Evolutionary conservation across 2,113 vertebrate genomes (phyloP).

Genomic region (Trinectes maculatus): DNA sequence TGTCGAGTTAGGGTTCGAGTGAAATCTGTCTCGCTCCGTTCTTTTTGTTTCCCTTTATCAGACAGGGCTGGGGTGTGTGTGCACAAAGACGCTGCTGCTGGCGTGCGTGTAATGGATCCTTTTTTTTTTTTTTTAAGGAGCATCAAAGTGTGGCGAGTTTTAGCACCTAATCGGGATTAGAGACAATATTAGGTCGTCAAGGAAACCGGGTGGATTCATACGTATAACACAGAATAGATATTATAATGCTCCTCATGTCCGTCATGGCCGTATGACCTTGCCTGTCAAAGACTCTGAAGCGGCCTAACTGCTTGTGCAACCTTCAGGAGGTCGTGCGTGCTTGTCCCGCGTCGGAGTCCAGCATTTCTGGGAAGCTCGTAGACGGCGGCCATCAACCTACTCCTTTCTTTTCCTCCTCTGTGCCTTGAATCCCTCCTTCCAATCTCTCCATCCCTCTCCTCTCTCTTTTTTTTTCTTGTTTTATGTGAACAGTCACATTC

Average conservation of each 20-base stretch:
- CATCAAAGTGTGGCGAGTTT: too few relatives aligned
- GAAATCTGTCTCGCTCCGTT: constrained; percentile 43
- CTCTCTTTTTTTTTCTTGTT: too few relatives aligned
- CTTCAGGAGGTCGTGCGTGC: constrained; percentile 67
- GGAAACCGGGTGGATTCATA: constrained; percentile 49
- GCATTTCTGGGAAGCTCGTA: constrained; percentile 54
- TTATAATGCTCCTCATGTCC: constrained; percentile 73
- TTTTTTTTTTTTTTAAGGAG: too few relatives aligned
- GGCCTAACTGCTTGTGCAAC: constrained; percentile 74
- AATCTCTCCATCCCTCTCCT: constrained; percentile 35
- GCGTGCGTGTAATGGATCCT: too few relatives aligned
- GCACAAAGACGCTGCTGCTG: background rate
- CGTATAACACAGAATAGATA: constrained; percentile 59
- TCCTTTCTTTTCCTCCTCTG: constrained; percentile 20
- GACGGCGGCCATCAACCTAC: constrained; percentile 42
- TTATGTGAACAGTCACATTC: constrained; percentile 41
- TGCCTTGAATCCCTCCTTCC: constrained; percentile 28
- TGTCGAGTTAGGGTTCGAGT: constrained; percentile 40
- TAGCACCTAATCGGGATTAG: too few relatives aligned
- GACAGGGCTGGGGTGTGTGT: background rate
- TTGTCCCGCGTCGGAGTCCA: constrained; percentile 66
- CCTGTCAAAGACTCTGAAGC: constrained; percentile 70
- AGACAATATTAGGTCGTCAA: too few relatives aligned
- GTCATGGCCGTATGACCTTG: constrained; percentile 77
- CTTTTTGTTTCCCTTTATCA: constrained; percentile 5